Evolutionary conservation across 2,888 invertebrate species (phyloP), one percentile per base, ranked within the genome.

Genomic region (Enchytraeus crypticus): DNA sequence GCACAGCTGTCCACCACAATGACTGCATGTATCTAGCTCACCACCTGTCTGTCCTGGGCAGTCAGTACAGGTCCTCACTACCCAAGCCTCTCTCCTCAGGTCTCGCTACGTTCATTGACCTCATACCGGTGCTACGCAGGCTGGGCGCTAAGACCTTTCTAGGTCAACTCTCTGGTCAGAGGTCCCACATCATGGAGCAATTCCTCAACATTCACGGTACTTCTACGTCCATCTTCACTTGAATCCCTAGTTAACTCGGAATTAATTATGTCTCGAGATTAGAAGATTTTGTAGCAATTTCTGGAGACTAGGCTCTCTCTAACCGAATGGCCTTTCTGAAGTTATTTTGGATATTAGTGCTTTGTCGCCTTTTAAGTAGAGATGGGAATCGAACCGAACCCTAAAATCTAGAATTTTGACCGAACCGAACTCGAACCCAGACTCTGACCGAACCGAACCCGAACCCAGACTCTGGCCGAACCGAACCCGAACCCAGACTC

Each of bases 21-120:
- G 93, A 95, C 79, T 92, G 92, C 76, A 86, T 89, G 85, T 93
- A 86, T 74, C 81, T 95, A 14, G 85, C 88, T 0, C 88, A 91
- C 79, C 84, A 86, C 71, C 80, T 88, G 59, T 82, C 84, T 59
- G 84, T 84, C 0, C 81, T 88, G 71, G 86, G 85, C 0, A 83
- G 84, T 71, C 84, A 84, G 73, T 89, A 88, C 83, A 81, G 84
- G 47, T 80, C 82, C 2, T 83, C 84, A 58, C 82, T 88, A 72
- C 84, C 85, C 2, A 79, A 80, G 0, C 78, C 82, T 0, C 75
- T 84, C 46, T 77, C 82, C 61, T 79, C 83, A 58, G 83, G 84
- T 61, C 62, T 84, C 2, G 81, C 86, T 54, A 85, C 85, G 5
- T 87, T 89, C 71, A 81, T 84, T 21, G 87, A 87, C 76, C 82